Evolutionary conservation across 2,797 vertebrate species (phyloP).

Genomic region (Carcharodon carcharias): DNA sequence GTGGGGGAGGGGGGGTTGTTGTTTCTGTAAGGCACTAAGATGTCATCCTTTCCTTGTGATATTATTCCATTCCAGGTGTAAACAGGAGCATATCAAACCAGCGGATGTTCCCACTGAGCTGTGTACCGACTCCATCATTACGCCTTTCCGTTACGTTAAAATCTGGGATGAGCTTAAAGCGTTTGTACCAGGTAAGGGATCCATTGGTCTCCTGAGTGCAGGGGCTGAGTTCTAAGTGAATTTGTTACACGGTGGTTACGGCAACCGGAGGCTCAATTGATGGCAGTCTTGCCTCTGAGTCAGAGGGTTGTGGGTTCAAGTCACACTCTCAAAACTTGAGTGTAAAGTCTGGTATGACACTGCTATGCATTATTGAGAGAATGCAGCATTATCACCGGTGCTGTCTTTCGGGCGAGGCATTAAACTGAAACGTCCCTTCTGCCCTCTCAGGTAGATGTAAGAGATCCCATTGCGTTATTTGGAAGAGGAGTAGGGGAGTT

Average conservation of each 20-base stretch:
- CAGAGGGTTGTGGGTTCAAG: not conserved
- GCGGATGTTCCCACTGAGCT: not conserved
- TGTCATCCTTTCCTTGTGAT: not conserved
- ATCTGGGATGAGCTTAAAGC: constrained; percentile 1
- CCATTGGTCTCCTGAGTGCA: not conserved
- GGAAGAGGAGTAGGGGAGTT: not conserved
- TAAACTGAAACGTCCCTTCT: not conserved
- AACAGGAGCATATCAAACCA: not conserved
- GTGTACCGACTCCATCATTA: not conserved
- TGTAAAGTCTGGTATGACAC: not conserved
- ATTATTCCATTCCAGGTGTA: not conserved
- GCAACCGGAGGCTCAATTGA: not conserved
- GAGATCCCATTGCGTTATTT: not conserved
- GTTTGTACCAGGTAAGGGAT: constrained; percentile 10
- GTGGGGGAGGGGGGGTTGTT: no score
- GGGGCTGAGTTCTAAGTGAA: not conserved
- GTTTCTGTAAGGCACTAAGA: not conserved
- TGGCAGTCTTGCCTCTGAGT: not conserved
- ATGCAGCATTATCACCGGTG: not conserved
- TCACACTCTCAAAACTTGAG: not conserved
- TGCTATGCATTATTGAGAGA: not conserved
- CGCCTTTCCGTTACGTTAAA: not conserved
- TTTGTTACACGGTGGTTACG: not conserved
- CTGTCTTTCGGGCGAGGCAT: not conserved
- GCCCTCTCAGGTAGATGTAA: not conserved